Evolutionary conservation across 2,113 vertebrate species (phyloP).

Genomic region (Cyphomyrus discorhynchus): DNA sequence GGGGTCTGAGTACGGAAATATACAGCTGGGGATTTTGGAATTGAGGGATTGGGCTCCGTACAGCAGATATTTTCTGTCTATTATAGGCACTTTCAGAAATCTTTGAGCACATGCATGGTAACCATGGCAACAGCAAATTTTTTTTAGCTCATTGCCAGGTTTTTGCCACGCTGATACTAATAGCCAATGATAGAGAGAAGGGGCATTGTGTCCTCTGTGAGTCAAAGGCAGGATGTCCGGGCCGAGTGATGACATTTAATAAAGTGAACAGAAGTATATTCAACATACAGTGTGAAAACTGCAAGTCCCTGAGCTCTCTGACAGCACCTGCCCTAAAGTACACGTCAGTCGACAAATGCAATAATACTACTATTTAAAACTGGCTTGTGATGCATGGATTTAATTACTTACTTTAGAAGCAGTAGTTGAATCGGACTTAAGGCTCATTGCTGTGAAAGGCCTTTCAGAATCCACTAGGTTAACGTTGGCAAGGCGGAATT

Average conservation of each 20-base stretch:
- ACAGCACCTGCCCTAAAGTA: background rate
- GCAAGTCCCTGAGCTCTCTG: background rate
- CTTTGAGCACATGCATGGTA: constrained; percentile 1
- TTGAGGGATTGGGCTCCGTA: background rate
- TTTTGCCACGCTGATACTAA: background rate
- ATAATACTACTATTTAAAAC: background rate
- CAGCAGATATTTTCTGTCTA: background rate
- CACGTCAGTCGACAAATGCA: background rate
- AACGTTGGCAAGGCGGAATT: background rate
- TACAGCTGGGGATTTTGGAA: background rate
- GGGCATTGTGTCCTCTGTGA: background rate
- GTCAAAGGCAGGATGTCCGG: background rate
- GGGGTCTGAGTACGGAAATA: background rate
- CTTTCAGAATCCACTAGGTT: background rate
- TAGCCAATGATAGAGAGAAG: background rate
- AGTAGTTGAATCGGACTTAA: background rate
- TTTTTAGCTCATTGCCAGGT: constrained; percentile 7
- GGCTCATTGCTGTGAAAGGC: background rate
- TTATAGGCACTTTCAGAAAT: constrained; percentile 10
- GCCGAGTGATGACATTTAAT: background rate
- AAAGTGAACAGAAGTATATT: background rate
- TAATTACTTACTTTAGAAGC: background rate
- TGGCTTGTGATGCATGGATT: background rate
- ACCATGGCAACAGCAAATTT: background rate
- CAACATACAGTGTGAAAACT: background rate